These are phyloP conservation scores for Nesidiocoris tenuis DNA, from an alignment of 2,888 invertebrate species.

Conservation along the genomic window DNA sequence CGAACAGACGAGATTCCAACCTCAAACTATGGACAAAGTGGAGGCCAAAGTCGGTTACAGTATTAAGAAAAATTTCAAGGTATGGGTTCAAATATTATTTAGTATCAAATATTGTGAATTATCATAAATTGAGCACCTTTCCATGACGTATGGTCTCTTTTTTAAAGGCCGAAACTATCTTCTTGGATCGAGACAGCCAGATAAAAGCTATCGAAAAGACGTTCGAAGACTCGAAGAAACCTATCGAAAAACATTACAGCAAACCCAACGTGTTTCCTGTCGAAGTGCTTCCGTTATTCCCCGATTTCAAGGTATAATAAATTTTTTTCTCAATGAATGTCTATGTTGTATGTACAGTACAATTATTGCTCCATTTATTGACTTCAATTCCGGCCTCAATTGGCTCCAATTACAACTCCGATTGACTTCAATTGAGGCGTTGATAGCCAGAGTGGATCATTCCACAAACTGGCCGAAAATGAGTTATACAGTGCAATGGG, in stretches of 20 bases:
- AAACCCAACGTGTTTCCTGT: conserved; percentile 92
- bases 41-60: conserved; percentile 99
- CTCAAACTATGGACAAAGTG: conserved; percentile 93
- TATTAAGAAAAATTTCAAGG: conserved; percentile 85
- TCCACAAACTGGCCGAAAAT: too few relatives aligned
- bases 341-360: background rate
- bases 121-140: too few relatives aligned
- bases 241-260: conserved; percentile 90
- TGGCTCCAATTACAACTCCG: too few relatives aligned
- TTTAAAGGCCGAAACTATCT: conserved; percentile 77
- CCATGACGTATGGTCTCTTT: too few relatives aligned
- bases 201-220: conserved; percentile 94
- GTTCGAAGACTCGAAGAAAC: conserved; percentile 83
- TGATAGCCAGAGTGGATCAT: too few relatives aligned
- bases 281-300: conserved; percentile 83
- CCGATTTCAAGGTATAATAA: conserved; percentile 76
- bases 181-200: conserved; percentile 95
- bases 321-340: background rate
- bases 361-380: background rate
- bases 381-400: background rate
- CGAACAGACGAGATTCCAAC: conserved; percentile 96
- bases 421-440: too few relatives aligned
- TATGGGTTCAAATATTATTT: conserved; percentile 51
- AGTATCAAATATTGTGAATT: too few relatives aligned
- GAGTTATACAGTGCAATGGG: too few relatives aligned